phyloP scores from a whole-genome alignment of 2,888 invertebrate species.

The Phlogophora meticulosa region DNA sequence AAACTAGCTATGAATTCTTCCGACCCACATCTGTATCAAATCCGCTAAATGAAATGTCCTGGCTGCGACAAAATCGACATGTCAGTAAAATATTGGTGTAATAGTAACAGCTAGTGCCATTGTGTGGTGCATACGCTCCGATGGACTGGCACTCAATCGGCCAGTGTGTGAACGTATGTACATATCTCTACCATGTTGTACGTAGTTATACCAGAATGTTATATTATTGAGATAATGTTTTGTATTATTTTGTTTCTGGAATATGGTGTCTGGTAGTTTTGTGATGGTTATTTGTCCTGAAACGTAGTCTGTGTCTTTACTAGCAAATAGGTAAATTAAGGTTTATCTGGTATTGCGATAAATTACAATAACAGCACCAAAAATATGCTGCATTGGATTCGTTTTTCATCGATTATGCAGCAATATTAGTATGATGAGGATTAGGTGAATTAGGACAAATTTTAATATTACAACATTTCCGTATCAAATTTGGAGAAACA shows the following conservation, averaged over 20 bases:
- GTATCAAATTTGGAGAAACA: too few species aligned
- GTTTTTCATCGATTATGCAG: too few species aligned
- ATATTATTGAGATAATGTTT: conserved; percentile 3
- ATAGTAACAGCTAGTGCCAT: conserved; percentile 36
- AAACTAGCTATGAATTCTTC: too few species aligned
- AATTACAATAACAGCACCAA: too few species aligned
- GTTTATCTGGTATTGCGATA: too few species aligned
- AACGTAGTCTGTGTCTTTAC: neutral
- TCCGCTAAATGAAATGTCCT: too few species aligned
- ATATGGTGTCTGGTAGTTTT: neutral
- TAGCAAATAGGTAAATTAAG: neutral
- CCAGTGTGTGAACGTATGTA: conserved; percentile 27
- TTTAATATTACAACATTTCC: too few species aligned
- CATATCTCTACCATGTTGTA: conserved; percentile 21
- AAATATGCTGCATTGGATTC: too few species aligned
- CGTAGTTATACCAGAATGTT: conserved; percentile 1
- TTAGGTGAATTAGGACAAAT: too few species aligned
- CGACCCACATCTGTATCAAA: too few species aligned
- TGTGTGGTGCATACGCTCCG: conserved; percentile 45
- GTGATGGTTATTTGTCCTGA: neutral
- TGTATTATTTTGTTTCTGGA: conserved; percentile 15
- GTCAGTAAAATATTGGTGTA: conserved; percentile 45
- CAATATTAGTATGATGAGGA: too few species aligned
- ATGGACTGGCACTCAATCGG: conserved; percentile 43
- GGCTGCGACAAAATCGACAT: conserved; percentile 30